These are phyloP conservation scores for Agrotis puta DNA, from an alignment of 2,888 invertebrate genomes.

Conservation along the genomic window DNA sequence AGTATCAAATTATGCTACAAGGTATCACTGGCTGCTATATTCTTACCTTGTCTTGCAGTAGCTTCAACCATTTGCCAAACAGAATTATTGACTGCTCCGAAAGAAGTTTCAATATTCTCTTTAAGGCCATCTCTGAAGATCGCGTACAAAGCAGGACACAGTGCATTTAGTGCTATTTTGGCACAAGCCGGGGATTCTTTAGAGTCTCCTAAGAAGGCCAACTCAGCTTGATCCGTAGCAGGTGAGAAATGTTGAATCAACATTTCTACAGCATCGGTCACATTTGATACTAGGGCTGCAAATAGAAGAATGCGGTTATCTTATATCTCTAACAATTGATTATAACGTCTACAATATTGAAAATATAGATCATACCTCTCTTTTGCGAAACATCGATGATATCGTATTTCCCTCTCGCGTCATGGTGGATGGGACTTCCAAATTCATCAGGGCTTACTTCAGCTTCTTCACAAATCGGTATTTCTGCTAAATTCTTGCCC, in stretches of 20 bases:
- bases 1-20: neutral
- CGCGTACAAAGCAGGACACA: conserved; percentile 96
- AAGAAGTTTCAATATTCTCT: conserved; percentile 95
- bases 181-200: conserved; percentile 92
- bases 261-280: conserved; percentile 94
- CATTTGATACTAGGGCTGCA: conserved; percentile 93
- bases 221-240: conserved; percentile 92
- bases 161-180: conserved; percentile 93
- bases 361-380: conserved; percentile 80
- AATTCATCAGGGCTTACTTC: conserved; percentile 92
- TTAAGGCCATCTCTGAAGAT: conserved; percentile 96
- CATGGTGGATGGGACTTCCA: conserved; percentile 88
- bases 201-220: conserved; percentile 91
- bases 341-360: no score
- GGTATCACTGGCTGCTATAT: neutral
- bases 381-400: conserved; percentile 92
- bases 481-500: conserved; percentile 91
- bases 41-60: conserved; percentile 94
- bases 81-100: conserved; percentile 96
- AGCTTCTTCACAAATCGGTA: conserved; percentile 92
- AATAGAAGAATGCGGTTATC: conserved; percentile 45
- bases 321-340: no score
- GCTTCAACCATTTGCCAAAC: conserved; percentile 98
- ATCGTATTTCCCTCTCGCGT: conserved; percentile 84
- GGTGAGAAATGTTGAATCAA: conserved; percentile 93